Evolutionary conservation across 2,113 vertebrate genomes (phyloP).

Genomic region (Lepus americanus): DNA sequence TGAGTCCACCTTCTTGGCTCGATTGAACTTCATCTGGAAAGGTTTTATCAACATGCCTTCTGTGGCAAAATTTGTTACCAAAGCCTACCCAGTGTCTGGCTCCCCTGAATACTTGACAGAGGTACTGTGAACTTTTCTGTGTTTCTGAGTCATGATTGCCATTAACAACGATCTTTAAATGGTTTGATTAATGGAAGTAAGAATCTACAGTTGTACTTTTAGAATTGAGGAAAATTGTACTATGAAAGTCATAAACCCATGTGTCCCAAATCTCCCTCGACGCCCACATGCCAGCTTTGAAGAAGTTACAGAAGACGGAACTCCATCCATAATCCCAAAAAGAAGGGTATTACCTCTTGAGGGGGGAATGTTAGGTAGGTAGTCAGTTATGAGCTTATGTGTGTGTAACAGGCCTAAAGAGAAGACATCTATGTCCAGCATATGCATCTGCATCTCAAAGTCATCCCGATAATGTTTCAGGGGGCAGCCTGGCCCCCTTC

Average conservation of each 20-base stretch:
- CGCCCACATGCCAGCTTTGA: no score
- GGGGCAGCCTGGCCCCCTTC: no score
- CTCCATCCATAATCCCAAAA: no score
- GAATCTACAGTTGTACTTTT: neutral
- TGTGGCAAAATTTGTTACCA: conserved; percentile 97
- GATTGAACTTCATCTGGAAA: conserved; percentile 94
- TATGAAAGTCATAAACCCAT: neutral
- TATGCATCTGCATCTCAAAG: no score
- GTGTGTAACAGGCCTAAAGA: no score
- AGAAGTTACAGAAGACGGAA: no score
- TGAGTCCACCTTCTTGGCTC: conserved; percentile 94
- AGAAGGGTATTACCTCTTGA: no score
- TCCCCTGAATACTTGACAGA: conserved; percentile 94
- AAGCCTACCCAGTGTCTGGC: conserved; percentile 97
- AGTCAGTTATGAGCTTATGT: no score
- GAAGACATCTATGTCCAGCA: no score
- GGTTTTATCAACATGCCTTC: conserved; percentile 98
- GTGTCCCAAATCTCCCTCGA: neutral
- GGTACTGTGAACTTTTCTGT: conserved; percentile 86
- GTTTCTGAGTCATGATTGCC: neutral
- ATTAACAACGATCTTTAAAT: neutral
- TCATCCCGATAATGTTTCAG: no score
- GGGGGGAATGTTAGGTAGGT: no score
- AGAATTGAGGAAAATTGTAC: neutral
- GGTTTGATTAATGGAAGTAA: conserved; percentile 7